Evolutionary conservation across 2,113 vertebrate species (phyloP), one percentile per base, ranked within the genome.

Genomic region (Cephalopterus ornatus): DNA sequence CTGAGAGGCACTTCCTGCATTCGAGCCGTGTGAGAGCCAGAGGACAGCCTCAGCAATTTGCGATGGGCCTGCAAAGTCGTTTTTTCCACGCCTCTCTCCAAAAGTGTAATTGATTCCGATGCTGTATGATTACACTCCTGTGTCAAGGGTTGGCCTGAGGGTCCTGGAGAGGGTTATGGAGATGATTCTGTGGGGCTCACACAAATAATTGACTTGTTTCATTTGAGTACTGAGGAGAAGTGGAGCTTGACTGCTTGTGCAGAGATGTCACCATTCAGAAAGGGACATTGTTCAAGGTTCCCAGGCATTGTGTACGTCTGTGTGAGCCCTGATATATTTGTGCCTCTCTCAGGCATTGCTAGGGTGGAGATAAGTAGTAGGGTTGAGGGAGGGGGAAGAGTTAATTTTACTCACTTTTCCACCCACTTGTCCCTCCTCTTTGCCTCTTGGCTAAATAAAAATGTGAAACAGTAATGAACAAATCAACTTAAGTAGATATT

Each of bases 201-300:
- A 37, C 77, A 72, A 93, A 95, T 96, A 96, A 97, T 94, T 95
- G 96, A 87, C 85, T 96, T 90, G 76, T 94, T 95, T 92, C 41
- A 17, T 37, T 65, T 39, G 65, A 94, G 79, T 66, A 37, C 85
- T 84, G 32, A 47, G 72, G 52, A 92, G 93, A 92, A 96, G 96
- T 90, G 93, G 93, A 95, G 85, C 96, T 88, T 94, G 95, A 93
- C 96, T 92, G 93, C 72, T 86, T 94, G 82, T 61, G 85, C 79
- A 35, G 91, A 74, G 92, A 77, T 84, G 91, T 95, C 83, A 33
- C 52, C 0, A 15, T 46, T 94, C 88, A 85, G 92, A 91, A 79
- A 50, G 89, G 35, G 76, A 89, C 77, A n/a, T 75, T 93, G 93
- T 95, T 95, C 49, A 47, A 56, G 70, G 61, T 81, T 92, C 73